phyloP scores from a whole-genome alignment of 1,140 invertebrate species.

The Chelonus insularis region DNA sequence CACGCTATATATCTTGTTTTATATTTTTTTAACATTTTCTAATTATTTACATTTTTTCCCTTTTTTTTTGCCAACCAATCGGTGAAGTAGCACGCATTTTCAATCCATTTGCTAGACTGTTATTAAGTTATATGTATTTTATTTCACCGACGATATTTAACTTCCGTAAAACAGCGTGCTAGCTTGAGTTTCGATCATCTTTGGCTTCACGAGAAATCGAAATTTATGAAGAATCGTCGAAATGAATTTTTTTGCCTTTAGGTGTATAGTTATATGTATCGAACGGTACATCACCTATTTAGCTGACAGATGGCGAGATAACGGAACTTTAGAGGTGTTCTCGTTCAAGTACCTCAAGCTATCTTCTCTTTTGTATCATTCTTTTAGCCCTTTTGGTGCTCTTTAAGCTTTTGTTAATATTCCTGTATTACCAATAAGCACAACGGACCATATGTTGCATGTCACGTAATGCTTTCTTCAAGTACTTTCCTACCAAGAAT shows the following conservation, averaged over 20 bases:
- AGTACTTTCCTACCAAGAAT: no score
- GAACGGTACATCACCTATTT: constrained; percentile 16
- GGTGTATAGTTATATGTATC: constrained; percentile 8
- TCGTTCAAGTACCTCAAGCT: constrained; percentile 6
- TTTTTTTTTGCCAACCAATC: background rate
- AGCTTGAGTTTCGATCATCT: no score
- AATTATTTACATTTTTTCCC: no score
- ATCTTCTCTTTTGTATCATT: background rate
- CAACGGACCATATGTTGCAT: no score
- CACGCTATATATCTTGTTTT: constrained; percentile 1
- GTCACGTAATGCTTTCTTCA: no score
- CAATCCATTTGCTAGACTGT: background rate
- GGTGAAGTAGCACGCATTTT: no score
- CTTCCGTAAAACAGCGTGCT: no score
- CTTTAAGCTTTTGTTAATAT: background rate
- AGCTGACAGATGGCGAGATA: constrained; percentile 13
- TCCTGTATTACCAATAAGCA: no score
- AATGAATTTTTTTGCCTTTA: constrained; percentile 6
- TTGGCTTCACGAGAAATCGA: no score
- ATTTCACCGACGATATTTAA: background rate
- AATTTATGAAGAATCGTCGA: no score
- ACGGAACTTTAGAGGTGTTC: constrained; percentile 12
- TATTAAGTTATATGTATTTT: background rate
- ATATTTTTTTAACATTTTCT: background rate
- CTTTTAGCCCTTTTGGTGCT: background rate